phyloP scores from a whole-genome alignment of 2,888 invertebrate species.

The Drosophila anomalata region DNA sequence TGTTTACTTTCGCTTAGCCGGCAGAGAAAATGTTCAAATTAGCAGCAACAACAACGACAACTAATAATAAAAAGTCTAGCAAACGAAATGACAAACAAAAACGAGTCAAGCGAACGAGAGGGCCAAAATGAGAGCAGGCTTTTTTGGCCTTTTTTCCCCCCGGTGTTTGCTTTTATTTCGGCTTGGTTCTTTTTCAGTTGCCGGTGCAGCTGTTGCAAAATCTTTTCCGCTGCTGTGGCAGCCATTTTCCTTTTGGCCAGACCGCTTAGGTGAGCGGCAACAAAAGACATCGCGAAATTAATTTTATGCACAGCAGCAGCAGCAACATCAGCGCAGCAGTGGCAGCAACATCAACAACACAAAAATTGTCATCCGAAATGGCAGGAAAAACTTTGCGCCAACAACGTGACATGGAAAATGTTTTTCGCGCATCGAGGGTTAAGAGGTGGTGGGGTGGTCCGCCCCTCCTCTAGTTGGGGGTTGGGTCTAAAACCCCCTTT shows the following conservation, averaged over 20 bases:
- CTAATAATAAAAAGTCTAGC: constrained; percentile 57
- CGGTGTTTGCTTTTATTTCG: constrained; percentile 52
- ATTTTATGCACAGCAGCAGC: constrained; percentile 65
- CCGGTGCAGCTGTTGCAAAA: constrained; percentile 75
- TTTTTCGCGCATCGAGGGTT: constrained; percentile 21
- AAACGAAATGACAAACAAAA: constrained; percentile 69
- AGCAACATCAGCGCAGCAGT: constrained; percentile 35
- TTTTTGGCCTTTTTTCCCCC: constrained; percentile 56
- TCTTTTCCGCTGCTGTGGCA: constrained; percentile 70
- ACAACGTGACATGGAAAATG: constrained; percentile 79
- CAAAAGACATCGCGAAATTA: constrained; percentile 79
- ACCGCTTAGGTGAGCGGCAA: constrained; percentile 76
- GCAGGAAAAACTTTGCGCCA: constrained; percentile 61
- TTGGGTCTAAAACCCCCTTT: constrained; percentile 33
- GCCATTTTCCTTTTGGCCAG: constrained; percentile 77
- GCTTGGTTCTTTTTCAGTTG: constrained; percentile 46
- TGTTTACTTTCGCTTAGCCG: constrained; percentile 70
- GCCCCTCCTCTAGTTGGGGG: constrained; percentile 53
- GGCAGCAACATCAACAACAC: constrained; percentile 33
- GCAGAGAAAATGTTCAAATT: constrained; percentile 71
- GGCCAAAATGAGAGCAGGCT: constrained; percentile 77
- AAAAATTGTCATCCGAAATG: constrained; percentile 56
- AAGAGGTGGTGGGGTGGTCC: constrained; percentile 1
- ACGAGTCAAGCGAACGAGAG: constrained; percentile 51
- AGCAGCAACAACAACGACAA: constrained; percentile 59